Percentiles rank a stretch among this genome's conserved stretches.
Conservation (phyloP, 2,888 invertebrate species). For the Dastarcus helophoroides region DNA sequence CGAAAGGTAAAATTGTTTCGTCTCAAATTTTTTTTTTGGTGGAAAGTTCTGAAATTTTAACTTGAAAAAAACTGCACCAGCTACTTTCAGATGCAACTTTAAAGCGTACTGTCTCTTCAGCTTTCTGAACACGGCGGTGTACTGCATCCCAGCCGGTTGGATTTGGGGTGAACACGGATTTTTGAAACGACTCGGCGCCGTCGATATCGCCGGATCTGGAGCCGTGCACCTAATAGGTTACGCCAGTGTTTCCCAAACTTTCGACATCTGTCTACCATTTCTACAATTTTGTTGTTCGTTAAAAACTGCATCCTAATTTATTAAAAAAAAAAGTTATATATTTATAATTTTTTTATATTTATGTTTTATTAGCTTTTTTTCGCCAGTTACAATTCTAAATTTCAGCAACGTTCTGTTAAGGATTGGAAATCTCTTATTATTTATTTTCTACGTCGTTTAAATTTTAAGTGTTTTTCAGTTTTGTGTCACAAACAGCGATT, state of each 20-base stretch:
- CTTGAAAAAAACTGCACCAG: not conserved
- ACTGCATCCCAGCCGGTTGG: slow-evolving; percentile 91
- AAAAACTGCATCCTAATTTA: not conserved
- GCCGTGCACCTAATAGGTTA: slow-evolving; percentile 79
- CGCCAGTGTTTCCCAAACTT: no score
- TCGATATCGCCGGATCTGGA: slow-evolving; percentile 88
- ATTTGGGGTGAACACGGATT: slow-evolving; percentile 86
- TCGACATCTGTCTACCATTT: no score
- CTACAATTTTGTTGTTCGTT: no score
- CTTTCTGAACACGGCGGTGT: slow-evolving; percentile 76
- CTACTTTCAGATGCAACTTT: slow-evolving; percentile 64
- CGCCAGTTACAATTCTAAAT: slow-evolving; percentile 1
- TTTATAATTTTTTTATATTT: not conserved
- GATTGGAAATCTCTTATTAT: no score
- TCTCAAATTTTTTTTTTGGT: slow-evolving; percentile 1
- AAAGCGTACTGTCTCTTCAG: slow-evolving; percentile 87
- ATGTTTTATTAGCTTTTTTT: no score
- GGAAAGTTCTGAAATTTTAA: no score
- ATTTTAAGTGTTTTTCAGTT: no score
- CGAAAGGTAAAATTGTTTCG: slow-evolving; percentile 51
- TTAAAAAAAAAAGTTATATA: not conserved
- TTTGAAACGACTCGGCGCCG: slow-evolving; percentile 68
- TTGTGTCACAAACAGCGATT: no score
- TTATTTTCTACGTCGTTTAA: no score
- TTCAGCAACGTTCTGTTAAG: not conserved